A percentile compares a stretch with the other conserved stretches of the same genome.
phyloP scores from a whole-genome alignment of 2,888 invertebrate species.

The Myopa tessellatipennis region DNA sequence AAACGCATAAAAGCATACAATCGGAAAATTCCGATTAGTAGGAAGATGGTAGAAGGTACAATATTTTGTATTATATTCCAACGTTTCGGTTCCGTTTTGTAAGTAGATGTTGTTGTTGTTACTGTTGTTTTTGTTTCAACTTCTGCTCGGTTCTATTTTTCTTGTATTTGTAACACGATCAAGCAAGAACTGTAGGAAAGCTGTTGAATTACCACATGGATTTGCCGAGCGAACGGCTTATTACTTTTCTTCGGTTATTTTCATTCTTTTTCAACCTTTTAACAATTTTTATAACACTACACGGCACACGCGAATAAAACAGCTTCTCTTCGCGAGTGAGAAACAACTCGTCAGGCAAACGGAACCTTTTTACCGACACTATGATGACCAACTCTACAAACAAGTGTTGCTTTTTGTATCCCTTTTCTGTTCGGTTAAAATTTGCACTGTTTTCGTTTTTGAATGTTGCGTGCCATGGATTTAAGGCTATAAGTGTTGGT shows the following conservation, averaged over 20 bases:
- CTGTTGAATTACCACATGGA: too few relatives aligned
- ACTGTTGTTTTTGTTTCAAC: conserved; percentile 12
- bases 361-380: too few relatives aligned
- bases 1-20: conserved; percentile 26
- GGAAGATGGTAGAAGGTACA: background rate
- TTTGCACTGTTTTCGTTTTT: too few relatives aligned
- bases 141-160: conserved; percentile 8
- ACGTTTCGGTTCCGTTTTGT: background rate
- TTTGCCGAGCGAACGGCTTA: background rate
- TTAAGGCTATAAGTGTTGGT: too few relatives aligned
- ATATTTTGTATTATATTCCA: conserved; percentile 14
- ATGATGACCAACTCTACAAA: too few relatives aligned
- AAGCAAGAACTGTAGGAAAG: background rate
- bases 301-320: too few relatives aligned
- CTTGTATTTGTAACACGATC: conserved; percentile 35
- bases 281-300: too few relatives aligned
- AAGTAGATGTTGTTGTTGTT: conserved; percentile 23
- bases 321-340: too few relatives aligned
- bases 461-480: too few relatives aligned
- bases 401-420: too few relatives aligned
- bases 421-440: too few relatives aligned
- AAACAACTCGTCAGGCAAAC: too few relatives aligned
- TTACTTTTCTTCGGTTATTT: background rate
- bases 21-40: conserved; percentile 41
- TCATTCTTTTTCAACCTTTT: background rate